Evolutionary conservation across 2,113 vertebrate genomes (phyloP), one percentile per base, ranked within the genome.

Genomic region (Toxotes jaculatrix): DNA sequence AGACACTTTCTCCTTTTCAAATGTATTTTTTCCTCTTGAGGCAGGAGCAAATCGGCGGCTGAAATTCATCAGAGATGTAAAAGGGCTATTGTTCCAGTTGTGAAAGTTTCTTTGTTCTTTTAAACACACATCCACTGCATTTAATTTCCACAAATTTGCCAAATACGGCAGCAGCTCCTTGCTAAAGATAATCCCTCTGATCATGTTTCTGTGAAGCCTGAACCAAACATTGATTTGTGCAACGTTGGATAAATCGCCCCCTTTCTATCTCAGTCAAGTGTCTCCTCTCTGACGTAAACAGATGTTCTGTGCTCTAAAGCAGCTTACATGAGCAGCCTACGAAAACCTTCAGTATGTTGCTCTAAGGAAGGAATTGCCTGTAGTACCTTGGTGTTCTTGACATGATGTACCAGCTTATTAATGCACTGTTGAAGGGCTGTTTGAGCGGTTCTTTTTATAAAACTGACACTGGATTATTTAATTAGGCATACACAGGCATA

Each of bases 251-350:
- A 45, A 83, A 85, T 69, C 53, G 38, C 71, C 56, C 71, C 78
- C 38, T 64, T 87, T 71, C 72, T 68, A 69, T 82, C 74, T 87
- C 72, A 87, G 80, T 86, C 74, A 78, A 88, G 87, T 83, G 85
- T 88, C 79, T 87, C 61, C 86, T 87, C 49, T 87, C 21, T 85
- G 85, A 91, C 61, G 68, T 74, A 79, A 83, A 85, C 79, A 85
- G 63, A 88, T 87, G 82, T 81, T 84, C 69, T 84, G 21, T 56
- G 56, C 74, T 89, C 73, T 43, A 80, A 89, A 80, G 87, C 79
- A 89, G 79, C 79, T 88, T 88, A 89, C 53, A 84, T 38, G 72
- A 76, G 61, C 71, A 81, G 27, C 62, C 77, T 32, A 61, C 53
- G 71, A 74, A 73, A 83, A 47, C 53, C 65, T 84, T 74, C 12